Conservation (phyloP, 2,113 vertebrate species). For the Ptyas mucosa region DNA sequence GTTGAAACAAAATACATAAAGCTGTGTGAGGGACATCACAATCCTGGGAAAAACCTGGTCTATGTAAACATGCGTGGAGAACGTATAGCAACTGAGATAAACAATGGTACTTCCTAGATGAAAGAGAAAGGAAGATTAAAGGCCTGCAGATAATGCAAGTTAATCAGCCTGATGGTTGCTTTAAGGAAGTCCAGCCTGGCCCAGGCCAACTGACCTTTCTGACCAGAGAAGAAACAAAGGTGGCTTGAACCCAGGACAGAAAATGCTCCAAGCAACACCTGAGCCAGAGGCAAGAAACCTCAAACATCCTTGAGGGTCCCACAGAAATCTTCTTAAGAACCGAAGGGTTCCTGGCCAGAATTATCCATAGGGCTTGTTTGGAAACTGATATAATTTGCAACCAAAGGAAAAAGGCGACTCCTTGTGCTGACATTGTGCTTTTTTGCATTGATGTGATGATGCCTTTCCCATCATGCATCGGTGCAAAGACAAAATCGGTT, state of each 20-base stretch:
- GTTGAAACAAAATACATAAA: no score
- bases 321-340: not conserved
- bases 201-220: not conserved
- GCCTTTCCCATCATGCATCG: slow-evolving; percentile 58
- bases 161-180: not conserved
- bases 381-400: slow-evolving; percentile 68
- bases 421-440: slow-evolving; percentile 41
- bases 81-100: not conserved
- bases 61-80: not conserved
- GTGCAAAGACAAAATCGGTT: slow-evolving; percentile 51
- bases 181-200: not conserved
- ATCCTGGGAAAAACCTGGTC: not conserved
- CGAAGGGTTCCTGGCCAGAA: slow-evolving; percentile 67
- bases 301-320: not conserved
- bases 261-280: not conserved
- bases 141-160: not conserved
- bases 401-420: slow-evolving; percentile 57
- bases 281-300: slow-evolving; percentile 4
- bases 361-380: slow-evolving; percentile 58
- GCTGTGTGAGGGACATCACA: no score
- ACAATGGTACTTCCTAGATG: not conserved
- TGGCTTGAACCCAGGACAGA: not conserved
- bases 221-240: not conserved
- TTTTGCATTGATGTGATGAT: slow-evolving; percentile 30
- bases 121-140: not conserved